These are phyloP conservation scores for Agrochola lota DNA, from an alignment of 2,888 invertebrate genomes.

Conservation along the genomic window DNA sequence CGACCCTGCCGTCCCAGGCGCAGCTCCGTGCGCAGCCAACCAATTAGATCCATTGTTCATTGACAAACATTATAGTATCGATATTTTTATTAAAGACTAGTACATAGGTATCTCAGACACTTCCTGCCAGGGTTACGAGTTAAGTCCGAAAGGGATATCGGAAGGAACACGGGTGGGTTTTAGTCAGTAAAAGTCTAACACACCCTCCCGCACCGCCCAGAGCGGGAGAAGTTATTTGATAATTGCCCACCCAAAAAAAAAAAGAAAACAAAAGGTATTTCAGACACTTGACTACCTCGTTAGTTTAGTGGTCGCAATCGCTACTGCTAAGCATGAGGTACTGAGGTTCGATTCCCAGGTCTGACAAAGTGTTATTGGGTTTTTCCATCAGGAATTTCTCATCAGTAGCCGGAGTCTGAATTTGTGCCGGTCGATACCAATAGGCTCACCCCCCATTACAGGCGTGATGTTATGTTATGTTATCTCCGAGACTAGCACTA, in stretches of 20 bases:
- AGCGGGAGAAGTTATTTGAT: too few relatives aligned
- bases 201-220: too few relatives aligned
- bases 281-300: not conserved
- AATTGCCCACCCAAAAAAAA: too few relatives aligned
- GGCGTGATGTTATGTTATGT: not conserved
- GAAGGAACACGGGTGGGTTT: too few relatives aligned
- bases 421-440: not conserved
- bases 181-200: too few relatives aligned
- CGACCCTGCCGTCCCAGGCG: slow-evolving; percentile 69
- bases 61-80: slow-evolving; percentile 49
- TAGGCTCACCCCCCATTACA: not conserved
- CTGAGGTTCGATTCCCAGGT: not conserved
- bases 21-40: slow-evolving; percentile 72
- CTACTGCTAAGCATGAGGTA: not conserved
- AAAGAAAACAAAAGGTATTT: too few relatives aligned
- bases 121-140: too few relatives aligned
- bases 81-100: slow-evolving; percentile 9
- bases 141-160: too few relatives aligned
- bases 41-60: slow-evolving; percentile 69
- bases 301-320: not conserved
- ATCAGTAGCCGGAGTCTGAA: not conserved
- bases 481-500: not conserved
- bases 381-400: not conserved
- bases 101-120: not conserved
- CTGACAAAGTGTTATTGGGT: not conserved